phyloP scores from a whole-genome alignment of 2,797 vertebrate genomes.

The Simalia tracyae region DNA sequence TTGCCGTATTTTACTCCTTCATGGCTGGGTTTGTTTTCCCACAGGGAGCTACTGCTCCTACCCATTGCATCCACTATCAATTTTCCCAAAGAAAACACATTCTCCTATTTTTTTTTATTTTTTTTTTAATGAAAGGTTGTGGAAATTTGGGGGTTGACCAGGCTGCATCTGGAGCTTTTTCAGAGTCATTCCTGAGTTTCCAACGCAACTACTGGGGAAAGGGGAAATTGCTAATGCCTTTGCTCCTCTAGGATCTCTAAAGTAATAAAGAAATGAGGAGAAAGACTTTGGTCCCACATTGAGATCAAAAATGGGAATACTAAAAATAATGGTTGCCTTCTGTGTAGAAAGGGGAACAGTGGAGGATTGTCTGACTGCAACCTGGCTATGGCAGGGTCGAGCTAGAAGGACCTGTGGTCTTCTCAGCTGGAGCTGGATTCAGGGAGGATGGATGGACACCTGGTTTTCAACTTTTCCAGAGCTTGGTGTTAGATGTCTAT shows the following conservation, averaged over 20 bases:
- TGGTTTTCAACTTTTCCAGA: neutral
- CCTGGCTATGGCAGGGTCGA: no score
- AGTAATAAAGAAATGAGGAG: neutral
- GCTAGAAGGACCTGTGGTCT: neutral
- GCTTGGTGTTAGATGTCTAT: neutral
- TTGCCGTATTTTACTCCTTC: neutral
- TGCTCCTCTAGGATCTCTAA: neutral
- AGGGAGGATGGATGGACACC: neutral
- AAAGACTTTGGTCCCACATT: no score
- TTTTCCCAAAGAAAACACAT: neutral
- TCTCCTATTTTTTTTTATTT: neutral
- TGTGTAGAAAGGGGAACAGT: no score
- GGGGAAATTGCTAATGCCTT: neutral
- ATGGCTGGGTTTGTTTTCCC: neutral
- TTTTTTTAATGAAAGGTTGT: neutral
- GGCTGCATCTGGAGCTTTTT: neutral
- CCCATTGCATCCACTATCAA: neutral
- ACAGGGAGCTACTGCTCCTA: neutral
- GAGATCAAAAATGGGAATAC: neutral
- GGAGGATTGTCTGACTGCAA: neutral
- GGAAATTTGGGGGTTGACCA: neutral
- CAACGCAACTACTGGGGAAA: neutral
- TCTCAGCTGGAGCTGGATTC: neutral
- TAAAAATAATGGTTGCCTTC: neutral
- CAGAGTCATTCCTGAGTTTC: neutral